phyloP scores from a whole-genome alignment of 35 echinoderm and acorn worm genomes.

The Chiridota heheva region DNA sequence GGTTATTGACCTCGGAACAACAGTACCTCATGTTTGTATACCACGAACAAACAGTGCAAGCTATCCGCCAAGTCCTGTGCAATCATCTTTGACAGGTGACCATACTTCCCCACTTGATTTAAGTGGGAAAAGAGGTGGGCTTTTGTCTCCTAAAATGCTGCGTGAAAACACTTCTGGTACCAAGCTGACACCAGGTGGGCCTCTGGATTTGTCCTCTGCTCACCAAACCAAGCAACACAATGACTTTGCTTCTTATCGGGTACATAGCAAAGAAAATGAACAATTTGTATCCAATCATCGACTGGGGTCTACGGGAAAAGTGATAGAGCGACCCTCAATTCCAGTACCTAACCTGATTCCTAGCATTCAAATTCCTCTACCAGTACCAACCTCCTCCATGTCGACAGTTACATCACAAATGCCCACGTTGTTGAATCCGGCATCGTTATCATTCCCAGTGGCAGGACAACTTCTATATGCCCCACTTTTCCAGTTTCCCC shows the following conservation, averaged over 20 bases:
- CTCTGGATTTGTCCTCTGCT: constrained; percentile 47
- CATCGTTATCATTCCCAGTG: constrained; percentile 25
- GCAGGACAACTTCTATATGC: constrained; percentile 23
- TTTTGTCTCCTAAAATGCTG: not conserved
- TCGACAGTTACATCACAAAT: constrained; percentile 24
- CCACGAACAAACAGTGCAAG: constrained; percentile 4
- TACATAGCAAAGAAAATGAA: constrained; percentile 33
- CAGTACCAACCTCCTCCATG: constrained; percentile 40
- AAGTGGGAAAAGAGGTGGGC: constrained; percentile 62
- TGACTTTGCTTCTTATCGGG: constrained; percentile 40
- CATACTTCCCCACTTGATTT: constrained; percentile 56
- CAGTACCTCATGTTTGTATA: constrained; percentile 46
- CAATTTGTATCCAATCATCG: constrained; percentile 62
- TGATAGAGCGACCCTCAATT: constrained; percentile 46
- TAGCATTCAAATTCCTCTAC: constrained; percentile 14
- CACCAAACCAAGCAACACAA: constrained; percentile 49
- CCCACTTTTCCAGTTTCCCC: too few relatives aligned
- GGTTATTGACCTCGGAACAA: constrained; percentile 60
- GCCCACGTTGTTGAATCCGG: constrained; percentile 7
- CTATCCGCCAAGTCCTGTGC: not conserved
- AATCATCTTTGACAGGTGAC: not conserved
- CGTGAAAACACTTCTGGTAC: not conserved
- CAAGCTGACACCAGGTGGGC: not conserved
- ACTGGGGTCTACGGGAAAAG: constrained; percentile 53
- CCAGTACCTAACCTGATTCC: constrained; percentile 30